Percentiles rank a stretch among this genome's conserved stretches.
phyloP scores from a whole-genome alignment of 2,113 vertebrate genomes.

The Nothocercus julius region DNA sequence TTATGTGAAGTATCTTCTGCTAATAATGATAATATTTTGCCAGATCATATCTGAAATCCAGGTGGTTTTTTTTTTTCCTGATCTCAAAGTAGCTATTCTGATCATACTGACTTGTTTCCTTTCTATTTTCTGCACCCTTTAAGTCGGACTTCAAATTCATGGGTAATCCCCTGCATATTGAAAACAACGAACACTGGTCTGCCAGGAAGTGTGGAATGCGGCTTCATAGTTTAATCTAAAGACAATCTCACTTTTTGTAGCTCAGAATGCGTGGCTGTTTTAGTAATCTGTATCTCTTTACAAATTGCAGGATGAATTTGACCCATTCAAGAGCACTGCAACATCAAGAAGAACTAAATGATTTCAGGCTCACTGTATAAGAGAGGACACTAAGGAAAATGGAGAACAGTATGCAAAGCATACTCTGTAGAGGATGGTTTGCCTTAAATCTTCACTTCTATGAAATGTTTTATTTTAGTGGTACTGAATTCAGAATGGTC shows the following conservation, averaged over 20 bases:
- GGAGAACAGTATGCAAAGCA: background rate
- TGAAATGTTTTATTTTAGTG: background rate
- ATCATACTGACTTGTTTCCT: background rate
- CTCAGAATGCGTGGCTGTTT: background rate
- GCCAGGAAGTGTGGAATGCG: background rate
- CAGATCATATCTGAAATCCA: background rate
- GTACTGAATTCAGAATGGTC: background rate
- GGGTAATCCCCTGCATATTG: background rate
- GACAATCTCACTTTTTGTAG: background rate
- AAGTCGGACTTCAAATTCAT: background rate
- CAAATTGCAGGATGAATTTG: constrained; percentile 79
- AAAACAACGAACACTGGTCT: background rate
- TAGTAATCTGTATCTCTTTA: background rate
- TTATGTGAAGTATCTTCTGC: background rate
- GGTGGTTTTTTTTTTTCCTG: background rate
- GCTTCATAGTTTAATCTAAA: background rate
- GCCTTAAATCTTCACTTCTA: background rate
- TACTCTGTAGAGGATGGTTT: background rate
- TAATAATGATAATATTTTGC: background rate
- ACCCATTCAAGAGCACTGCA: constrained; percentile 83
- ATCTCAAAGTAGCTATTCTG: background rate
- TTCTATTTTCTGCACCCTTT: background rate
- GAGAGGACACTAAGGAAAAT: background rate
- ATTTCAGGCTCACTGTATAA: background rate
- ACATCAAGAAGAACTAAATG: constrained; percentile 74